phyloP scores from a whole-genome alignment of 2,113 vertebrate genomes.

The Erythrolamprus reginae region DNA sequence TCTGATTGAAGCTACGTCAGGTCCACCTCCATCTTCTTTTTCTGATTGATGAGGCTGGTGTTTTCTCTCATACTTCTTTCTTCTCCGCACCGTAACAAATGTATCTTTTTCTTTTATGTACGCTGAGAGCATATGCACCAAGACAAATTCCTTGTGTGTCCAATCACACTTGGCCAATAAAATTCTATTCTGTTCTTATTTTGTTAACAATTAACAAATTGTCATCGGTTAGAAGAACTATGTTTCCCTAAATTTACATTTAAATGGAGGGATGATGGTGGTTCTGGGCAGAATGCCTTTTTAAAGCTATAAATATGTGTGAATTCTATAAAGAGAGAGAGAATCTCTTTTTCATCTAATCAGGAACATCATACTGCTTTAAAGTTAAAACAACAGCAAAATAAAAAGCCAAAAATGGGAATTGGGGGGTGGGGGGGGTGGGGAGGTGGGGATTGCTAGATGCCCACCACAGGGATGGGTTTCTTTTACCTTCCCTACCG shows the following conservation, averaged over 20 bases:
- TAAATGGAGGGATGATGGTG: not conserved
- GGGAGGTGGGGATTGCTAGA: not conserved
- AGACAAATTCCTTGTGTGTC: no score
- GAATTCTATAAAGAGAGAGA: not conserved
- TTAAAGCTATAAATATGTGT: not conserved
- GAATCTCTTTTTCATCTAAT: not conserved
- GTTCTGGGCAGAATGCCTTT: not conserved
- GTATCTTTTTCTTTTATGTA: no score
- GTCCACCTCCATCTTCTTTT: no score
- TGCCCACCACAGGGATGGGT: not conserved
- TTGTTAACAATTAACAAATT: not conserved
- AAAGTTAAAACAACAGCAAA: not conserved
- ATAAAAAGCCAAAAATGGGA: not conserved
- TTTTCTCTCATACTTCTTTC: no score
- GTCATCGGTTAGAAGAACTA: not conserved
- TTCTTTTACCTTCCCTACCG: no score
- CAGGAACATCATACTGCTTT: not conserved
- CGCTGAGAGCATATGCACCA: no score
- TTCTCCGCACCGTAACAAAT: no score
- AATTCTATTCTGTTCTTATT: no score
- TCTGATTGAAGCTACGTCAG: no score
- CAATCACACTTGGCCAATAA: no score
- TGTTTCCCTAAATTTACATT: not conserved
- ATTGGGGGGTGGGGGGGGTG: not conserved
- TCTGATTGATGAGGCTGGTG: no score